These are phyloP conservation scores for Pardalotus punctatus DNA, from an alignment of 2,113 vertebrate species.

Conservation along the genomic window DNA sequence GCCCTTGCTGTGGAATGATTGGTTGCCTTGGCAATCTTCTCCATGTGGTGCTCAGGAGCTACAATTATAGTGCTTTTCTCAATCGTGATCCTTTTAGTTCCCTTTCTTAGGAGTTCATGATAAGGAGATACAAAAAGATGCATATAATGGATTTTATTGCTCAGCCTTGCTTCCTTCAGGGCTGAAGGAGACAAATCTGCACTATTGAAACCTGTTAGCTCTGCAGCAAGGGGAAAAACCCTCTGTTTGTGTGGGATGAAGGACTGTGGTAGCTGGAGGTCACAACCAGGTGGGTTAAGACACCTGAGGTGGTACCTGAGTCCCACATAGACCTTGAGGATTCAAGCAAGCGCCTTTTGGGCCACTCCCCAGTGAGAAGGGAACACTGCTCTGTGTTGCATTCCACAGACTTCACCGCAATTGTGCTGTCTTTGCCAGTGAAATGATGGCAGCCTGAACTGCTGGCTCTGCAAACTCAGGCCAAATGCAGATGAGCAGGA, in stretches of 20 bases:
- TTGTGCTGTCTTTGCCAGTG: neutral
- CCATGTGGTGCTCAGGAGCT: conserved; percentile 35
- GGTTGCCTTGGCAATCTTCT: conserved; percentile 77
- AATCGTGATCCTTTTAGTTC: conserved; percentile 68
- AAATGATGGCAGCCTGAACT: neutral
- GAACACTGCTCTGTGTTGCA: neutral
- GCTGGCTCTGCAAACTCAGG: neutral
- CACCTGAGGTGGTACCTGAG: neutral
- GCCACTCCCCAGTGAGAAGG: neutral
- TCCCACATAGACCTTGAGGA: neutral
- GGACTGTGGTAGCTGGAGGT: neutral
- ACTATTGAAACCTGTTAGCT: conserved; percentile 26
- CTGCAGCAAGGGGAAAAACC: conserved; percentile 2
- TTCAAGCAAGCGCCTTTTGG: neutral
- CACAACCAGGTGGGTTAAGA: neutral
- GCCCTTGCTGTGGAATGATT: conserved; percentile 57
- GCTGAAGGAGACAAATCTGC: neutral
- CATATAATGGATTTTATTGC: conserved; percentile 70
- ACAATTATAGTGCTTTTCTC: conserved; percentile 74
- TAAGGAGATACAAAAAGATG: conserved; percentile 67
- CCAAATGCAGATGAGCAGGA: neutral
- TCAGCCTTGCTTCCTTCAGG: neutral
- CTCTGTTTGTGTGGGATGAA: neutral
- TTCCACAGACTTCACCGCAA: neutral
- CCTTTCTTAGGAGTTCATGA: conserved; percentile 70